These are phyloP conservation scores for Trypoxylon attenuatum DNA, from an alignment of 2,888 invertebrate genomes.

Conservation along the genomic window DNA sequence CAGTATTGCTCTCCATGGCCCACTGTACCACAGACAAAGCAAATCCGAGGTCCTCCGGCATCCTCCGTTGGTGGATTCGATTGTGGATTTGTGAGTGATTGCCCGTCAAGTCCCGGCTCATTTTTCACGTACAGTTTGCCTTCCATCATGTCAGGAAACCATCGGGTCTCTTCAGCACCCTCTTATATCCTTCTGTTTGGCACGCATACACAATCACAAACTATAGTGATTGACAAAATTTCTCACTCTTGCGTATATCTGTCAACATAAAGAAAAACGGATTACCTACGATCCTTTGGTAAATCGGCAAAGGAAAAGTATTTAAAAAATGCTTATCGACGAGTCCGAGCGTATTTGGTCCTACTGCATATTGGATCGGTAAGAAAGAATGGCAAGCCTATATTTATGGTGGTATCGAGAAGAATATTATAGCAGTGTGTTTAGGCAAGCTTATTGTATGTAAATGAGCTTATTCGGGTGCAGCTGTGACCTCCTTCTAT, in stretches of 20 bases:
- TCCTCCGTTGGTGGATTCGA: conserved; percentile 59
- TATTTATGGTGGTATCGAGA: neutral
- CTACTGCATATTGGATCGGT: no score
- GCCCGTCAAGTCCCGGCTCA: conserved; percentile 78
- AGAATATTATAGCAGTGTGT: conserved; percentile 10
- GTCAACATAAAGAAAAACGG: conserved; percentile 47
- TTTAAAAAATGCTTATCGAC: no score
- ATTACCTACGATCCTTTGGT: no score
- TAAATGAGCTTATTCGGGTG: conserved; percentile 52
- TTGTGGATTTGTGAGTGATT: conserved; percentile 62
- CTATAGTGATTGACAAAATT: conserved; percentile 30
- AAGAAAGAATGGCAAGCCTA: neutral
- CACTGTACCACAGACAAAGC: conserved; percentile 85
- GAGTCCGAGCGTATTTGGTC: no score
- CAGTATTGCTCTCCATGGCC: conserved; percentile 80
- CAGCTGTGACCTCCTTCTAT: conserved; percentile 52
- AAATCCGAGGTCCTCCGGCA: conserved; percentile 70
- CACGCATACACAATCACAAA: conserved; percentile 56
- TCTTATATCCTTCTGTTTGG: conserved; percentile 53
- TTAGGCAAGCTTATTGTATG: conserved; percentile 42
- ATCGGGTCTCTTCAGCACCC: conserved; percentile 60
- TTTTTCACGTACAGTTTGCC: conserved; percentile 83
- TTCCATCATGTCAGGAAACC: conserved; percentile 76
- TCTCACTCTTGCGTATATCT: conserved; percentile 49
- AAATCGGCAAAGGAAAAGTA: no score